These are phyloP conservation scores for Camptogramma bilineatum DNA, from an alignment of 2,888 invertebrate genomes.

Conservation along the genomic window DNA sequence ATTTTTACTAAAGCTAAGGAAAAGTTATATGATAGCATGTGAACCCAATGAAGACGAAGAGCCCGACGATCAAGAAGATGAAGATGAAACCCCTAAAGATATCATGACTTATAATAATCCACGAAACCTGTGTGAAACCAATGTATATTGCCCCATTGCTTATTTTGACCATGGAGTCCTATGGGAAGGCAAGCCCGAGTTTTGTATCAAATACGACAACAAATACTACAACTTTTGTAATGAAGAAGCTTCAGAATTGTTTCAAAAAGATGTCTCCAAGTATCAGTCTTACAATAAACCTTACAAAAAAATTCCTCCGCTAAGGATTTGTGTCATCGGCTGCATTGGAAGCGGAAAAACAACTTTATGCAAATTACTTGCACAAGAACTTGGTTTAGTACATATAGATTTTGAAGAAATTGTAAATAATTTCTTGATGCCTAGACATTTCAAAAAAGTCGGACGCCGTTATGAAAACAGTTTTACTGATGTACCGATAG, in stretches of 20 bases:
- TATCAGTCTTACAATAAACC: slow-evolving; percentile 79
- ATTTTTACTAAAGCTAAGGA: slow-evolving; percentile 65
- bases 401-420: slow-evolving; percentile 79
- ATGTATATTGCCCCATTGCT: slow-evolving; percentile 87
- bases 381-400: slow-evolving; percentile 83
- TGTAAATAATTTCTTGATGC: slow-evolving; percentile 66
- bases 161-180: slow-evolving; percentile 81
- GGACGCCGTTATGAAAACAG: slow-evolving; percentile 74
- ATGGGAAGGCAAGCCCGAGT: slow-evolving; percentile 87
- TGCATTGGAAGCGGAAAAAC: slow-evolving; percentile 84
- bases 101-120: slow-evolving; percentile 60
- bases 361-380: slow-evolving; percentile 75
- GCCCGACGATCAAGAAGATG: slow-evolving; percentile 54
- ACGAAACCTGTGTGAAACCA: slow-evolving; percentile 84
- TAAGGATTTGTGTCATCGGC: slow-evolving; percentile 86
- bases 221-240: slow-evolving; percentile 83
- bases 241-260: slow-evolving; percentile 76
- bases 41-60: slow-evolving; percentile 60
- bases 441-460: slow-evolving; percentile 74
- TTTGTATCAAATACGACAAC: slow-evolving; percentile 78
- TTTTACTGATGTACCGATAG: slow-evolving; percentile 63
- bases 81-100: slow-evolving; percentile 56
- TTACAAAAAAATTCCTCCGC: slow-evolving; percentile 72
- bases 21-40: slow-evolving; percentile 62
- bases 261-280: slow-evolving; percentile 77